phyloP scores from a whole-genome alignment of 2,888 invertebrate genomes.

The Palloptera scutellata region DNA sequence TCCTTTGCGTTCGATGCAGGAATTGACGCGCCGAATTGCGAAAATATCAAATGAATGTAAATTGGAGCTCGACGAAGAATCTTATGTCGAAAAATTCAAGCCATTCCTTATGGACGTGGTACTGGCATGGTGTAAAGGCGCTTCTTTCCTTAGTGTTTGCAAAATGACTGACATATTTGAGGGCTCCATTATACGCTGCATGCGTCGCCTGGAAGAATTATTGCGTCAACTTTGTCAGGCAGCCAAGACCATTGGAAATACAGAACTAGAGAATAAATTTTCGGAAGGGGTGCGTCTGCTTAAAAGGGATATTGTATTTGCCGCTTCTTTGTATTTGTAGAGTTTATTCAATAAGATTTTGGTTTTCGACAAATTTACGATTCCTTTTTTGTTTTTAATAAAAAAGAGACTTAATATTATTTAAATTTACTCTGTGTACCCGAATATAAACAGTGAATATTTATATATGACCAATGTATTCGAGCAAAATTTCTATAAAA shows the following conservation, averaged over 20 bases:
- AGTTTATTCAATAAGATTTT: conserved; percentile 13
- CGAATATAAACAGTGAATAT: not conserved
- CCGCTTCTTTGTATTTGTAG: conserved; percentile 95
- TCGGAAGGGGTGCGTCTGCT: conserved; percentile 88
- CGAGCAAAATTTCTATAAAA: too few relatives aligned
- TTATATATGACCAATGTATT: too few relatives aligned
- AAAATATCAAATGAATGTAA: conserved; percentile 85
- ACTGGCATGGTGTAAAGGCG: conserved; percentile 93
- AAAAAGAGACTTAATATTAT: not conserved
- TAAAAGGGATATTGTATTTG: conserved; percentile 99
- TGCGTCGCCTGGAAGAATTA: conserved; percentile 95
- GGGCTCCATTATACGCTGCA: conserved; percentile 82
- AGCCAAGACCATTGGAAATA: conserved; percentile 95
- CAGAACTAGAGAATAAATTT: conserved; percentile 95
- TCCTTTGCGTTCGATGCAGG: conserved; percentile 91
- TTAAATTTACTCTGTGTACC: not conserved
- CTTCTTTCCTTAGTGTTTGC: conserved; percentile 89
- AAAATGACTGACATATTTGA: conserved; percentile 97
- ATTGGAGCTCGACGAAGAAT: conserved; percentile 87
- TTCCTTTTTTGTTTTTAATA: not conserved
- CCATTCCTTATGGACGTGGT: conserved; percentile 98
- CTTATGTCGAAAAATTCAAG: conserved; percentile 90
- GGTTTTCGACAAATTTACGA: not conserved
- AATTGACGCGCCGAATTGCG: conserved; percentile 90
- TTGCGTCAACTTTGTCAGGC: conserved; percentile 95